A percentile compares a stretch with the other conserved stretches of the same genome.
Conservation (phyloP, 2,113 vertebrate genomes). For the Mesoclemmys tuberculata region DNA sequence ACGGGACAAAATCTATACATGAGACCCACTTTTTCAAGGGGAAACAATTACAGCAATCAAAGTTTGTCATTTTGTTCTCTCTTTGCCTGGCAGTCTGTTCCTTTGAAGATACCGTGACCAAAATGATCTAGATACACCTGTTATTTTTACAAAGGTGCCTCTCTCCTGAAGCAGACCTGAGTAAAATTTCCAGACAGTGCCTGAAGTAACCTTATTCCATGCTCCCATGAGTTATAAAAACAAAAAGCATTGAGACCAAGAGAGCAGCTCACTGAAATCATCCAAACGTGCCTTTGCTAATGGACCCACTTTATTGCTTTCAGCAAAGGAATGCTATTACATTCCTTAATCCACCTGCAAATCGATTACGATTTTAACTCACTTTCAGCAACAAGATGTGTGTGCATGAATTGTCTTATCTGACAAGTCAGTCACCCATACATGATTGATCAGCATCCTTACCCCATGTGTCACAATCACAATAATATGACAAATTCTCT, state of each 20-base stretch:
- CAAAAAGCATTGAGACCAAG: not conserved
- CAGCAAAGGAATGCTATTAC: not conserved
- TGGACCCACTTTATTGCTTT: conserved; percentile 7
- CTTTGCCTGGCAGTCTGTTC: not conserved
- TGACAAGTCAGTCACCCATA: conserved; percentile 21
- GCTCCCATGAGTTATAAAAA: not conserved
- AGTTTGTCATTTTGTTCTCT: not conserved
- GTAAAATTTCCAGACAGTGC: not conserved
- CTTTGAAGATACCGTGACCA: not conserved
- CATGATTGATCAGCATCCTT: conserved; percentile 22
- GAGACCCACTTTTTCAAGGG: fast-evolving
- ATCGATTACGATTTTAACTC: not conserved
- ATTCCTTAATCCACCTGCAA: conserved; percentile 13
- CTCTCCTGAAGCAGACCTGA: not conserved
- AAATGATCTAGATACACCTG: conserved; percentile 1
- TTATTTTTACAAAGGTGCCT: not conserved
- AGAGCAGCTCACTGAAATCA: not conserved
- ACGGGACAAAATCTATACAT: not conserved
- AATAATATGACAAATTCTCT: conserved; percentile 36
- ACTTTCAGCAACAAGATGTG: not conserved
- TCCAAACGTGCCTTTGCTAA: not conserved
- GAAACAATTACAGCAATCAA: not conserved
- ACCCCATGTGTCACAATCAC: not conserved
- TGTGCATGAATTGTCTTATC: not conserved
- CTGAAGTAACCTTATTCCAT: not conserved